Base-by-base conservation (phyloP, 2,797 vertebrate genomes). In the Clarias pachynema region DNA sequence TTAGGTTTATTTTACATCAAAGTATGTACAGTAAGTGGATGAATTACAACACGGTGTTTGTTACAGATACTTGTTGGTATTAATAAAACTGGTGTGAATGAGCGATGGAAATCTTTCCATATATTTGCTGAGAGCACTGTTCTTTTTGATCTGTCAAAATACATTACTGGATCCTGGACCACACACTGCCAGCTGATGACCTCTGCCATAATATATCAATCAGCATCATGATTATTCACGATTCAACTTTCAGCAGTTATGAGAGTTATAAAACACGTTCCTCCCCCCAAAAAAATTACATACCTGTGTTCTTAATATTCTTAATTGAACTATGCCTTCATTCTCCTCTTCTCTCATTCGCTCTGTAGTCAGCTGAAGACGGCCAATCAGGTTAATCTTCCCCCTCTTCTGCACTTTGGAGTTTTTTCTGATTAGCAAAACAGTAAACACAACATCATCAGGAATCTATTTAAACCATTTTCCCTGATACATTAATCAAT, bases 331-430 rank as follows among this genome's bases (percentile, higher is more conserved):
- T 87, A 99, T 99, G 90, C 98, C 97, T 94, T 99, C 98, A 81
- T 99, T 99, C 89, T 99, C 98, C 88, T 99, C 98, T 92, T 99
- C 98, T 88, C 98, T 95, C 98, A 99, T 99, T 91, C 98, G 95
- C 91, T 99, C 98, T 0, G 98, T 99, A 63, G 98, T 99, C 88
- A 99, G 96, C 89, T 99, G 98, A 86, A 99, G 95, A 37, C 98
- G 97, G 85, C 98, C 98, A 88, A 99, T 99, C 94, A 99, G 94
- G 91, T 99, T 99, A 82, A 99, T 99, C 94, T 99, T 99, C 84
- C 98, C 98, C 85, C 98, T 95, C 93, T 99, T 99, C 93, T 99
- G 98, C 91, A 99, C 98, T 93, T 99, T 99, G 83, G 96, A 97
- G 37, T 99, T 99, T 96, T 99, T 99, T 96, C 98, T 99, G 92